Conservation (phyloP, 2,797 vertebrate genomes). For the Ataeniobius toweri region DNA sequence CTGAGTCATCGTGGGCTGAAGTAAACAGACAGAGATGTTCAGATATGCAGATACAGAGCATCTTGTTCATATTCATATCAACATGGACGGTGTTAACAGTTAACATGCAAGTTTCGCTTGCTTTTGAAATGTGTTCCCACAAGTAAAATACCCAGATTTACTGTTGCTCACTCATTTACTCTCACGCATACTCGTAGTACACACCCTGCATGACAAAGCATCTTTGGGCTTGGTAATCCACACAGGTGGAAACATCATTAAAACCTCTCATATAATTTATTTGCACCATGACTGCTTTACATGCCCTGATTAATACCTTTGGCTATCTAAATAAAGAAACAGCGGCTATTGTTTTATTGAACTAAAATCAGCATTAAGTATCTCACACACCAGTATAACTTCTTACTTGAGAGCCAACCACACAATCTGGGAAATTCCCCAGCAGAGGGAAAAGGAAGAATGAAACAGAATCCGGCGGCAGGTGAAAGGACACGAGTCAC, state of each 20-base stretch:
- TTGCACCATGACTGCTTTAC: neutral
- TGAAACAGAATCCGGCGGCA: constrained; percentile 68
- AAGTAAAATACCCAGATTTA: constrained; percentile 17
- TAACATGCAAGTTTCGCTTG: neutral
- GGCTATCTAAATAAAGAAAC: neutral
- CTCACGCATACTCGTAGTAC: constrained; percentile 22
- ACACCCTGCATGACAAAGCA: constrained; percentile 60
- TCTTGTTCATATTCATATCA: constrained; percentile 2
- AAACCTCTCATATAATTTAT: neutral
- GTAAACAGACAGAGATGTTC: constrained; percentile 20
- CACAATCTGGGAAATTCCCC: constrained; percentile 60
- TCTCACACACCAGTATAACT: constrained; percentile 31
- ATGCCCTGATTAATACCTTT: neutral
- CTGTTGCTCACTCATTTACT: constrained; percentile 7
- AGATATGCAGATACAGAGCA: constrained; percentile 1
- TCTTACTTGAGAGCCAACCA: constrained; percentile 37
- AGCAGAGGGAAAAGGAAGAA: constrained; percentile 33
- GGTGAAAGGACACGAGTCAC: constrained; percentile 68
- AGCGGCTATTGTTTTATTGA: neutral
- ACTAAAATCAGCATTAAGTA: constrained; percentile 15
- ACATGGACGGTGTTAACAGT: constrained; percentile 3
- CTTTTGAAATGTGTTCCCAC: neutral
- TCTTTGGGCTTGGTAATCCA: too few relatives aligned
- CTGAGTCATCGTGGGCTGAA: constrained; percentile 62
- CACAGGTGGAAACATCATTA: neutral